Evolutionary conservation across 1,140 invertebrate species (phyloP), one percentile per base, ranked within the genome.

Genomic region (Drosophila ananassae): DNA sequence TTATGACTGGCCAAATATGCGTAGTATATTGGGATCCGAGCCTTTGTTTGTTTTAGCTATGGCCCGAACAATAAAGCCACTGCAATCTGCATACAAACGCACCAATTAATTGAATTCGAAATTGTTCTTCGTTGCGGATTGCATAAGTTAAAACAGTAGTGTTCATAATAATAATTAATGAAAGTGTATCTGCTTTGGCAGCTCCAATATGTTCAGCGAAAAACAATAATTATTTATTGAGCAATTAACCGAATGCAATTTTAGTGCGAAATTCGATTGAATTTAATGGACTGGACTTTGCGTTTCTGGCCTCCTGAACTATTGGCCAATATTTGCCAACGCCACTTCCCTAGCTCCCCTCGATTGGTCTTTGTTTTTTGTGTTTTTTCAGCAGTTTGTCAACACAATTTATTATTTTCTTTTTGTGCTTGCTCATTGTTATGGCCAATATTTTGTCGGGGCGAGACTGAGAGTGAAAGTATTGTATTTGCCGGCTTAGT

Each of bases 31-130:
- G 10, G 44, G 28, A 54, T 64, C 3, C 34, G 34, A 10, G 10
- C 12, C 10, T 37, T 57, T 77, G 66, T 51, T 46, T 62, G 76
- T 44, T 47, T 50, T 53, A 58, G 56, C 74, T 57, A 39, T 78
- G 64, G 66, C 25, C 57, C 13, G 17, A 52, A 30, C 17, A 68
- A 61, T 44, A 48, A 48, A 50, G 34, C 47, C 41, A 71, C 39
- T 71, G 58, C 72, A 69, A 64, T 89, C 67, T 71, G 83, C 79
- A 89, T 89, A 89, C 58, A 89, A 89, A 89, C 71, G 76, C 84
- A 83, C 56, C 66, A 75, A 87, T 87, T 87, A 87, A 57, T 48
- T 32, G 61, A 57, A 47, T 48, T 9, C n/a, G 56, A 71, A 56
- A 44, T 52, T 41, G 63, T 72, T 77, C 64, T 60, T 64, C 56